Evolutionary conservation across 2,888 invertebrate genomes (phyloP).

Genomic region (Oscheius sp.): DNA sequence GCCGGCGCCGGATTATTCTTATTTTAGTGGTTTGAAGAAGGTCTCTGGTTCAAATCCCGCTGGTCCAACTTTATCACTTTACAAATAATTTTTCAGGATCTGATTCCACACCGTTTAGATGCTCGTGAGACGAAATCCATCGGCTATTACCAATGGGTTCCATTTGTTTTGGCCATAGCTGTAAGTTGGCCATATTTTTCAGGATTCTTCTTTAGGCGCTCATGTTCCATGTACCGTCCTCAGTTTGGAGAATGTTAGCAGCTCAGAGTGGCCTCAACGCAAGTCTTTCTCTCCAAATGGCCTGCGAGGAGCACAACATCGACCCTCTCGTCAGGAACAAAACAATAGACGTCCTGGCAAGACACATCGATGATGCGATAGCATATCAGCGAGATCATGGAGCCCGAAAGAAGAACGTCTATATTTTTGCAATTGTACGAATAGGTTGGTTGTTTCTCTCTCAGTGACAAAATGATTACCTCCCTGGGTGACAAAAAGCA

Average conservation of each 20-base stretch:
- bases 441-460: conserved; percentile 67
- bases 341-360: conserved; percentile 76
- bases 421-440: conserved; percentile 60
- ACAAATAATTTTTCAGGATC: conserved; percentile 66
- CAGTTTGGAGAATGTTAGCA: conserved; percentile 72
- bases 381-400: conserved; percentile 73
- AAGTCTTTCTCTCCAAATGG: conserved; percentile 71
- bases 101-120: conserved; percentile 73
- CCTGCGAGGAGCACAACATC: conserved; percentile 74
- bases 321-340: conserved; percentile 75
- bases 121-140: conserved; percentile 73
- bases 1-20: too few species aligned
- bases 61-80: too few species aligned
- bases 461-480: conserved; percentile 9
- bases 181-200: conserved; percentile 28
- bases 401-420: conserved; percentile 56
- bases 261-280: conserved; percentile 75
- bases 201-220: conserved; percentile 3
- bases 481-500: conserved; percentile 18
- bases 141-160: conserved; percentile 69
- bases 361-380: conserved; percentile 76
- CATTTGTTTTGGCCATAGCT: conserved; percentile 72
- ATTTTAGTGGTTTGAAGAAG: too few species aligned
- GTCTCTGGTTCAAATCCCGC: too few species aligned
- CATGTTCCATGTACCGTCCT: conserved; percentile 72